A percentile compares a stretch with the other conserved stretches of the same genome.
Evolutionary conservation across 2,797 vertebrate genomes (phyloP).

Genomic region (Silurus aristotelis): DNA sequence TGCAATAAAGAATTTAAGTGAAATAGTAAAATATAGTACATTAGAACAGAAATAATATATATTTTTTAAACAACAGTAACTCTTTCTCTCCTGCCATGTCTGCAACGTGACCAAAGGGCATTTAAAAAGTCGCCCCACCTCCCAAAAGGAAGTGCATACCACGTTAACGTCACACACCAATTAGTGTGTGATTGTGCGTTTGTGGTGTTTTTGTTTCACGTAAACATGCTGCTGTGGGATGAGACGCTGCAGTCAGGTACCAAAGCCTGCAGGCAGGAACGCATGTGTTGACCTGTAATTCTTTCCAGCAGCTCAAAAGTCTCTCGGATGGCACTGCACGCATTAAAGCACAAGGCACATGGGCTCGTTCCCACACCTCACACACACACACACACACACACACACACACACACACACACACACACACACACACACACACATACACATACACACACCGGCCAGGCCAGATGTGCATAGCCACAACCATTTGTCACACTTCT

Average conservation of each 20-base stretch:
- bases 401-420: no score
- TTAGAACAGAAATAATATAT: no score
- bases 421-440: no score
- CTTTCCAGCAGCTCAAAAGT: constrained; percentile 25
- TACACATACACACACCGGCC: constrained; percentile 43
- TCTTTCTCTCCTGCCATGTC: background rate
- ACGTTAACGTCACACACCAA: background rate
- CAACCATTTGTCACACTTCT: constrained; percentile 64
- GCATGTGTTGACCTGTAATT: constrained; percentile 46
- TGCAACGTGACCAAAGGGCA: background rate
- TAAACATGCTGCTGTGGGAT: constrained; percentile 9
- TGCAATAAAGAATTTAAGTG: no score
- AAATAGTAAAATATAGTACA: no score
- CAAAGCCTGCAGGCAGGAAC: constrained; percentile 35
- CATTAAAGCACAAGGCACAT: constrained; percentile 43
- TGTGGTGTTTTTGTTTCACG: background rate
- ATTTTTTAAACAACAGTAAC: no score
- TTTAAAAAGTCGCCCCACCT: background rate
- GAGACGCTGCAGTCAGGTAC: constrained; percentile 32
- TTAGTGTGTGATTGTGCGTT: background rate
- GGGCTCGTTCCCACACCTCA: constrained; percentile 53
- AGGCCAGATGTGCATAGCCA: constrained; percentile 69
- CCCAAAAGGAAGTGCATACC: background rate
- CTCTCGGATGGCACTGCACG: constrained; percentile 31
- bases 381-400: constrained; percentile 37